Evolutionary conservation across 2,888 invertebrate species (phyloP).

Genomic region (Dryadula phaetusa): DNA sequence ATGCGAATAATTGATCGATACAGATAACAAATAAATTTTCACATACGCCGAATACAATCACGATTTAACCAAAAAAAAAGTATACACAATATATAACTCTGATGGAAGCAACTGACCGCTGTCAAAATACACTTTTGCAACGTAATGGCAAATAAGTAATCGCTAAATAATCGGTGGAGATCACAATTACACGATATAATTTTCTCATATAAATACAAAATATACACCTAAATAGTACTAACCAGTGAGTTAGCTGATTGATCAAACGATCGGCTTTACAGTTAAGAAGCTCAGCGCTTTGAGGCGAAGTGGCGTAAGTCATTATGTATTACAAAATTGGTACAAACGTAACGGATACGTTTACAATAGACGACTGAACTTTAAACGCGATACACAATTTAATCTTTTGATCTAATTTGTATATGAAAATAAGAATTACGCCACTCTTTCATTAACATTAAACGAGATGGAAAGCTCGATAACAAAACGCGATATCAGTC

Average conservation of each 20-base stretch:
- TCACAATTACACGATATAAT: conserved; percentile 82
- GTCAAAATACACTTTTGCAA: conserved; percentile 72
- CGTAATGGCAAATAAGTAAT: conserved; percentile 81
- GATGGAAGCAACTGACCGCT: conserved; percentile 79
- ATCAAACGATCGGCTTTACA: conserved; percentile 16
- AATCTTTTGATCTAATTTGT: neutral
- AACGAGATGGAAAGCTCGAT: conserved; percentile 44
- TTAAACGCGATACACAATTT: neutral
- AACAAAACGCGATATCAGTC: conserved; percentile 81
- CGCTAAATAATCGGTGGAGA: conserved; percentile 84
- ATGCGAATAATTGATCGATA: conserved; percentile 65
- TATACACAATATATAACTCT: conserved; percentile 62
- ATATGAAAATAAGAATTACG: neutral
- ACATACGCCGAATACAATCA: conserved; percentile 68
- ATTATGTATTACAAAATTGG: neutral
- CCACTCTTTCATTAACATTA: conserved; percentile 27
- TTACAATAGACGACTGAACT: neutral
- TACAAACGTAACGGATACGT: neutral
- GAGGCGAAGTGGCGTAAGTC: conserved; percentile 1
- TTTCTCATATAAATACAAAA: conserved; percentile 79
- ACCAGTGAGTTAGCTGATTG: conserved; percentile 52
- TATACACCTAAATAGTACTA: conserved; percentile 75
- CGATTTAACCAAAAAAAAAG: conserved; percentile 69
- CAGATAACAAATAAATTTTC: conserved; percentile 66
- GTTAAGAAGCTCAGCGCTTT: conserved; percentile 3